Conservation (phyloP, 1,140 invertebrate species). For the Apis mellifera region DNA sequence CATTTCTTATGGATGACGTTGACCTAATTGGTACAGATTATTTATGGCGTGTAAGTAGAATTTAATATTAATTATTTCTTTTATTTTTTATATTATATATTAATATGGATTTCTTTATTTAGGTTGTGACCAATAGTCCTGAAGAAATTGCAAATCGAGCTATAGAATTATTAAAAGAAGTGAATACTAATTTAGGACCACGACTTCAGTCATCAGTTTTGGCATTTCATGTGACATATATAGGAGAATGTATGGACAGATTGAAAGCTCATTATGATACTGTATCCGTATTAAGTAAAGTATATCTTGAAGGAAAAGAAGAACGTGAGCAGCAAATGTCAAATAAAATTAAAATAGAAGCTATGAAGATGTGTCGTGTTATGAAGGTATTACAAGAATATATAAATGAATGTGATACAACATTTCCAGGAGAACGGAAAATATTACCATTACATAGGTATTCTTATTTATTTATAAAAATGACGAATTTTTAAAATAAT, state of each 20-base stretch:
- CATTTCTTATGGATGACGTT: constrained; percentile 90
- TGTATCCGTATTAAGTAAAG: constrained; percentile 84
- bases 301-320: constrained; percentile 81
- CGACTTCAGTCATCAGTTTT: constrained; percentile 88
- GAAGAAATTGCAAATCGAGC: constrained; percentile 96
- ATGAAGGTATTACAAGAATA: constrained; percentile 97
- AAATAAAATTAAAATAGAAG: constrained; percentile 85
- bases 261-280: constrained; percentile 92
- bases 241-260: constrained; percentile 93
- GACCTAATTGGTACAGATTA: constrained; percentile 98
- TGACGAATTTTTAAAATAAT: neutral
- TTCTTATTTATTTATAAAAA: constrained; percentile 4
- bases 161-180: constrained; percentile 95
- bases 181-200: constrained; percentile 96
- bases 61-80: constrained; percentile 7
- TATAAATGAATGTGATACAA: constrained; percentile 96
- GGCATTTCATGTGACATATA: constrained; percentile 94
- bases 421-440: constrained; percentile 94
- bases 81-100: neutral
- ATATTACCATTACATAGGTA: constrained; percentile 93
- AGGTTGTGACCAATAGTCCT: constrained; percentile 92
- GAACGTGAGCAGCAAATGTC: constrained; percentile 74
- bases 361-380: constrained; percentile 95
- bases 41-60: constrained; percentile 91
- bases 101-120: constrained; percentile 23